These are phyloP conservation scores for Orthonyx spaldingii DNA, from an alignment of 2,113 vertebrate species.

Conservation along the genomic window DNA sequence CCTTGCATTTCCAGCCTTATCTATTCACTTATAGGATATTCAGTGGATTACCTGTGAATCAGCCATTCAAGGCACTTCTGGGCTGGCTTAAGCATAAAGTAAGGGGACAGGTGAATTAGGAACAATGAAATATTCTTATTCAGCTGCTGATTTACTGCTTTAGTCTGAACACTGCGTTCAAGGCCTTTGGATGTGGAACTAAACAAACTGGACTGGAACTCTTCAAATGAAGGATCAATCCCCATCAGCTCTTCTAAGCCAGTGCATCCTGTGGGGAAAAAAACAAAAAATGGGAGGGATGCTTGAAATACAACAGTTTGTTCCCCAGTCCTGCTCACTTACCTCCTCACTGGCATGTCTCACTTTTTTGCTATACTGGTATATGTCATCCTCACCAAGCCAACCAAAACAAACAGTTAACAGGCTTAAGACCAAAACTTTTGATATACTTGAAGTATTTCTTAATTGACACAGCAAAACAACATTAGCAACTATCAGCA, in stretches of 20 bases:
- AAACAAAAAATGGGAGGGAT: neutral
- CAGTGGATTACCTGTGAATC: constrained; percentile 83
- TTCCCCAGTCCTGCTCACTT: neutral
- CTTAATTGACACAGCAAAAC: neutral
- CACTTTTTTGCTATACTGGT: neutral
- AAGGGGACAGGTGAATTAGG: constrained; percentile 87
- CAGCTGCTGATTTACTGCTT: constrained; percentile 86
- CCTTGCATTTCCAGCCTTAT: neutral
- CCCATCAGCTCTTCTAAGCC: constrained; percentile 91
- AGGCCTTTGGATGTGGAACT: constrained; percentile 81
- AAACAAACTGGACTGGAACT: constrained; percentile 87
- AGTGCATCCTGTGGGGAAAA: constrained; percentile 81
- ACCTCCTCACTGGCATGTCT: neutral
- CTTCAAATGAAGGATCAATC: constrained; percentile 84
- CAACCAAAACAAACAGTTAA: neutral
- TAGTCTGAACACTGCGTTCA: constrained; percentile 91
- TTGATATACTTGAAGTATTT: neutral
- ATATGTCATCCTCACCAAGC: neutral
- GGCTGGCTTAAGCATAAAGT: constrained; percentile 92
- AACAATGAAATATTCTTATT: constrained; percentile 84
- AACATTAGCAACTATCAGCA: neutral
- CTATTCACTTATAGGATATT: neutral
- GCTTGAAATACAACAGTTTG: neutral
- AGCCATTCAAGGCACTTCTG: constrained; percentile 98
- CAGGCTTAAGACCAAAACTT: neutral